Conservation (phyloP, 2,888 invertebrate species). For the Desoria tigrina region DNA sequence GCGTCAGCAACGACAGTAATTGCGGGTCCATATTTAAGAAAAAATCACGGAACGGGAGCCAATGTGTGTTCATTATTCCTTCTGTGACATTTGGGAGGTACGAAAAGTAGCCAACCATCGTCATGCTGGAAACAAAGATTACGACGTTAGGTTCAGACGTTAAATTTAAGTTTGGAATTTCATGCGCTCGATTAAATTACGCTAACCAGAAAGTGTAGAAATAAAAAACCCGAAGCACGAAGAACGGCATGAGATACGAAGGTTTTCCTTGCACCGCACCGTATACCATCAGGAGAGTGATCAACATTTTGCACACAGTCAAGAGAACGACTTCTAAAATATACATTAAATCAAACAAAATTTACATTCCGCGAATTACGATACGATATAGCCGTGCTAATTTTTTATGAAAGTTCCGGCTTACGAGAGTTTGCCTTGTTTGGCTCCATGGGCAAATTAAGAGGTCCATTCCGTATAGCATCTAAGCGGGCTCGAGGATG, state of each 20-base stretch:
- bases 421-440: constrained; percentile 50
- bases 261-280: constrained; percentile 82
- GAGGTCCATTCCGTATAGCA: constrained; percentile 39
- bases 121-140: constrained; percentile 64
- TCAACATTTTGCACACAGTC: constrained; percentile 77
- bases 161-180: no score
- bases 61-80: constrained; percentile 71
- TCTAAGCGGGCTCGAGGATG: constrained; percentile 33
- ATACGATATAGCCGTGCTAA: no score
- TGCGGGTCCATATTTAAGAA: constrained; percentile 71
- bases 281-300: constrained; percentile 81
- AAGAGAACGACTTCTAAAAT: constrained; percentile 76
- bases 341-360: no score
- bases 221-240: constrained; percentile 85
- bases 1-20: constrained; percentile 56
- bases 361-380: no score
- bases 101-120: constrained; percentile 78
- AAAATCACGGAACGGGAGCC: constrained; percentile 73
- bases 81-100: constrained; percentile 77
- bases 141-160: no score
- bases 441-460: constrained; percentile 40
- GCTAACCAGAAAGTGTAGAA: constrained; percentile 83
- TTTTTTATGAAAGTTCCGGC: no score
- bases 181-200: no score
- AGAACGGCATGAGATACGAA: constrained; percentile 83